Evolutionary conservation across 2,888 invertebrate species (phyloP).

Genomic region (Margaritifera margaritifera): DNA sequence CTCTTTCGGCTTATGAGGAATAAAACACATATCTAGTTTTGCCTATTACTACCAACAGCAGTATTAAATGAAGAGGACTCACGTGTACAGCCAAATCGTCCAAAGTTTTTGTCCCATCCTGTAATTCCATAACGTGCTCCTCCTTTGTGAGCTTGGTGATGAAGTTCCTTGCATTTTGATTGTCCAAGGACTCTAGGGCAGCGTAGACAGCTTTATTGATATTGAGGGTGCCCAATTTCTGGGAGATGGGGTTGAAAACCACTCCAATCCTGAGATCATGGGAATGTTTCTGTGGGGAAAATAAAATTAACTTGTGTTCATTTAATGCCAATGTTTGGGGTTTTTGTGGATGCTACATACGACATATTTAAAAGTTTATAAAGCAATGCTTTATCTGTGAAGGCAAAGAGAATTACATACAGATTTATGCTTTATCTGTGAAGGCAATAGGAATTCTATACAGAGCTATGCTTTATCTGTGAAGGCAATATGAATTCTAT

Average conservation of each 20-base stretch:
- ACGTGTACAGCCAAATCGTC: conserved; percentile 74
- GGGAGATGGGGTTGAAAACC: conserved; percentile 69
- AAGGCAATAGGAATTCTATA: background rate
- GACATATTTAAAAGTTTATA: no score
- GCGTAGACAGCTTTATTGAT: conserved; percentile 70
- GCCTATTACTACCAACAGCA: no score
- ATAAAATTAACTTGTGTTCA: background rate
- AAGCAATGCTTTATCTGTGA: no score
- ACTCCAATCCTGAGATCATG: conserved; percentile 73
- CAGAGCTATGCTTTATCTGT: no score
- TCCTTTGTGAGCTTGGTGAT: conserved; percentile 75
- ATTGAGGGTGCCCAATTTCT: conserved; percentile 26
- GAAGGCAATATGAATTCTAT: no score
- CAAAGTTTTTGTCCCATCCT: conserved; percentile 69
- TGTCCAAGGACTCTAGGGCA: conserved; percentile 70
- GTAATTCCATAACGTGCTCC: conserved; percentile 70
- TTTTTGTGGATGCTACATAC: background rate
- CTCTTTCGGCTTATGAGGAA: no score
- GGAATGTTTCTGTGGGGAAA: conserved; percentile 68
- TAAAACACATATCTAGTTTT: no score
- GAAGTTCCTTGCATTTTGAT: conserved; percentile 72
- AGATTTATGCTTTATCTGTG: background rate
- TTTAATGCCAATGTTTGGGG: background rate
- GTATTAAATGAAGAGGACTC: conserved; percentile 38
- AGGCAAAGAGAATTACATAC: background rate